Evolutionary conservation across 2,888 invertebrate species (phyloP).

Genomic region (Athalia rosae): DNA sequence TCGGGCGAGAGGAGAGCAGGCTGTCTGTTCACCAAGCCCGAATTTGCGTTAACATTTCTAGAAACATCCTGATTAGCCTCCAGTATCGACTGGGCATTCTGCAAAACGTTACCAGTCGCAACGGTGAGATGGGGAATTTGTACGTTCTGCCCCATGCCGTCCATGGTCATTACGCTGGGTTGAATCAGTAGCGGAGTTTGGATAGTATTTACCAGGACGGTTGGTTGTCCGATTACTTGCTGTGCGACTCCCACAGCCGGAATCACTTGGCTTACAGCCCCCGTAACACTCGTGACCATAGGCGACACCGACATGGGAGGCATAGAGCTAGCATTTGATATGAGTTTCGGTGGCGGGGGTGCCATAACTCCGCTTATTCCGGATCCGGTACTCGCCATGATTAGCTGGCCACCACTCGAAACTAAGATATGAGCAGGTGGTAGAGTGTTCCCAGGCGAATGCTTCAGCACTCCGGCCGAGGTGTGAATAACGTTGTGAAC

Average conservation of each 20-base stretch:
- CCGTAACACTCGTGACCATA: conserved; percentile 80
- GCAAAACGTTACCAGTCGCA: conserved; percentile 80
- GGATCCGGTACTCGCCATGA: conserved; percentile 79
- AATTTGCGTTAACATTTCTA: conserved; percentile 61
- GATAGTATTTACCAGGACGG: conserved; percentile 87
- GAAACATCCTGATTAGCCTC: conserved; percentile 73
- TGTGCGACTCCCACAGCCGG: conserved; percentile 80
- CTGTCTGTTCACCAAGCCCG: conserved; percentile 65
- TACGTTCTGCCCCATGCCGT: conserved; percentile 82
- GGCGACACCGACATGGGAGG: conserved; percentile 79
- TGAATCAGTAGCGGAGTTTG: conserved; percentile 87
- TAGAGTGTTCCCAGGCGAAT: conserved; percentile 73
- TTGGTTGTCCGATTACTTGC: conserved; percentile 83
- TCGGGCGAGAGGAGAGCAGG: conserved; percentile 80
- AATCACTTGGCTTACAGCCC: conserved; percentile 80
- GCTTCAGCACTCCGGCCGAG: conserved; percentile 73
- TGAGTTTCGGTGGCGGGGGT: conserved; percentile 77
- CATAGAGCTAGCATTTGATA: conserved; percentile 73
- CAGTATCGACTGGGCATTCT: conserved; percentile 75
- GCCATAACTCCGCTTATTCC: conserved; percentile 77
- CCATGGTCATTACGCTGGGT: conserved; percentile 85
- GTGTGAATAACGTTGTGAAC: conserved; percentile 68
- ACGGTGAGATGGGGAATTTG: conserved; percentile 81
- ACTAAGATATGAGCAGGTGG: conserved; percentile 84
- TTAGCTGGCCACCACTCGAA: conserved; percentile 84